Evolutionary conservation across 1,140 invertebrate species (phyloP).

Genomic region (Semibalanus balanoides): DNA sequence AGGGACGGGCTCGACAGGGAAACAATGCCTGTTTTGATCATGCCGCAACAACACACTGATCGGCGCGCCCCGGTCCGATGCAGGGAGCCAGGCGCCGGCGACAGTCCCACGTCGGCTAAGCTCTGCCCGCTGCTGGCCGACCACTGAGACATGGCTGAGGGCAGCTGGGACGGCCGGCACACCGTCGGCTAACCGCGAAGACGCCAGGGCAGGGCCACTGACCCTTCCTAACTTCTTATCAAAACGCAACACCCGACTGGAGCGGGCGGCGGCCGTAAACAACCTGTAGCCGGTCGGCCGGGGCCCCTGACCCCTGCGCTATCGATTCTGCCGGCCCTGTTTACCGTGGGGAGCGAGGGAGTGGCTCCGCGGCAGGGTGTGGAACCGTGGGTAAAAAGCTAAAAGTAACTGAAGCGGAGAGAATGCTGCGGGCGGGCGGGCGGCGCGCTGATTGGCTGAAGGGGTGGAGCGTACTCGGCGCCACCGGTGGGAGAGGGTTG

Average conservation of each 20-base stretch:
- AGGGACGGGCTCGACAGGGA: not conserved
- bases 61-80: not conserved
- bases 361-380: not conserved
- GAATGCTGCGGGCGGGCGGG: not conserved
- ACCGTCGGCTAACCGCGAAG: not conserved
- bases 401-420: not conserved
- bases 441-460: not conserved
- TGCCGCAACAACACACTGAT: not conserved
- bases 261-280: not conserved
- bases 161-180: too few species aligned
- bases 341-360: not conserved
- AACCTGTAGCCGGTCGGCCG: not conserved
- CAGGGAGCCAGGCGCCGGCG: too few species aligned
- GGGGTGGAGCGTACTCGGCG: not conserved
- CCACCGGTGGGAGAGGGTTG: not conserved
- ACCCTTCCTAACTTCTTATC: not conserved
- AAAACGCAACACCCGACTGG: not conserved
- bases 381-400: not conserved
- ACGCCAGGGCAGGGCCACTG: not conserved
- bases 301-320: not conserved
- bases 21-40: conserved; percentile 2
- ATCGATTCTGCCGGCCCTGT: not conserved
- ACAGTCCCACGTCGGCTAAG: not conserved
- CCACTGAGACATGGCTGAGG: too few species aligned
- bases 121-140: too few species aligned